Evolutionary conservation across 2,888 invertebrate genomes (phyloP).

Genomic region (Oxycera nigricornis): DNA sequence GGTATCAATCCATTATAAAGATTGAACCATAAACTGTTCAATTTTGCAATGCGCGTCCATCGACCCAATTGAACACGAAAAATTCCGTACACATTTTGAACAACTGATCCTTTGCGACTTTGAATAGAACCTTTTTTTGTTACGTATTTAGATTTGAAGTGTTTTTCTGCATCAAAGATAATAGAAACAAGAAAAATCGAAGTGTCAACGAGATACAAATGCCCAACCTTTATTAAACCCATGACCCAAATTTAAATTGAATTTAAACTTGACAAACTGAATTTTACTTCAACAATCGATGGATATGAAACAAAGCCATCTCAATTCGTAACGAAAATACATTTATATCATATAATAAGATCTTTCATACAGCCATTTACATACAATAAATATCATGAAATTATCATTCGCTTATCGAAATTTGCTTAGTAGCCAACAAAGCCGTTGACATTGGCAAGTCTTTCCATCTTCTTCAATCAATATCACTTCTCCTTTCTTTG

Average conservation of each 20-base stretch:
- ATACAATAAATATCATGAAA: slow-evolving; percentile 18
- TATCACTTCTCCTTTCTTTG: slow-evolving; percentile 18
- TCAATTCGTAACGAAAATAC: slow-evolving; percentile 29
- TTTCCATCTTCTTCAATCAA: no score
- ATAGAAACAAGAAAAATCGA: not conserved
- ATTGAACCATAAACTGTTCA: not conserved
- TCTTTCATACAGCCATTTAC: slow-evolving; percentile 11
- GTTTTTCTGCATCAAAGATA: no score
- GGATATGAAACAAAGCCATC: not conserved
- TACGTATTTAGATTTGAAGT: no score
- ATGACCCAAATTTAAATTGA: not conserved
- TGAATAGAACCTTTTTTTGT: no score
- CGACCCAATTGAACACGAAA: not conserved
- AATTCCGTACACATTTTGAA: not conserved
- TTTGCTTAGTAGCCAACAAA: not conserved
- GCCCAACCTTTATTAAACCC: no score
- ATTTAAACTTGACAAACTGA: not conserved
- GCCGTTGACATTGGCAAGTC: not conserved
- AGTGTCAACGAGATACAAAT: not conserved
- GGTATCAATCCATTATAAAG: no score
- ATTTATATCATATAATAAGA: slow-evolving; percentile 31
- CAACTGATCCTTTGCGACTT: no score
- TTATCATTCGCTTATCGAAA: not conserved
- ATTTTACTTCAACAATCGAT: not conserved
- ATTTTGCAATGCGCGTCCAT: not conserved